phyloP scores from a whole-genome alignment of 2,113 vertebrate genomes.

The Poecile atricapillus region DNA sequence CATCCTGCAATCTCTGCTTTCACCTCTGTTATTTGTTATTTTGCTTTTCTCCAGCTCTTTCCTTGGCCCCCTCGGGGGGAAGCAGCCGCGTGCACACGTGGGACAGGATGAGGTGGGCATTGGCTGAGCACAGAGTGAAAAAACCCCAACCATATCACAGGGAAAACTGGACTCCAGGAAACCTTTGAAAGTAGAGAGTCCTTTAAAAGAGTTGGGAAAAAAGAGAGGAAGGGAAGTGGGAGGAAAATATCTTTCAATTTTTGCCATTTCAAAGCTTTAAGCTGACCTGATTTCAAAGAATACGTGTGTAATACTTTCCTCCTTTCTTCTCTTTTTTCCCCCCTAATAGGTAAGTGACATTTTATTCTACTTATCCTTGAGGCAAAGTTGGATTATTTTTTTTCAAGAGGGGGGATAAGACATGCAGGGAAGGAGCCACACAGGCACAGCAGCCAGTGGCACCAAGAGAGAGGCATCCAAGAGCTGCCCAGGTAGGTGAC shows the following conservation, averaged over 20 bases:
- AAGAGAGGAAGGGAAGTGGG: slow-evolving; percentile 50
- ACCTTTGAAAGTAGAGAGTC: slow-evolving; percentile 25
- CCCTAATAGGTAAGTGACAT: slow-evolving; percentile 74
- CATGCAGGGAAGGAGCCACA: background rate
- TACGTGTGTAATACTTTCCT: slow-evolving; percentile 24
- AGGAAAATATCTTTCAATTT: slow-evolving; percentile 52
- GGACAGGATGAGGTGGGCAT: background rate
- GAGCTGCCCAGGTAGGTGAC: slow-evolving; percentile 63
- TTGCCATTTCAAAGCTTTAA: slow-evolving; percentile 68
- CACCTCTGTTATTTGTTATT: background rate
- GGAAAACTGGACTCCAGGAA: background rate
- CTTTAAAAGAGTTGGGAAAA: slow-evolving; percentile 51
- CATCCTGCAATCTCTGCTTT: background rate
- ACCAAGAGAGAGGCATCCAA: slow-evolving; percentile 27
- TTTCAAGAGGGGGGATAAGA: background rate
- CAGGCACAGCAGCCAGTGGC: background rate
- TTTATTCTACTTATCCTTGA: slow-evolving; percentile 69
- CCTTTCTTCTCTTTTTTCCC: slow-evolving; percentile 35
- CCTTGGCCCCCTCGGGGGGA: background rate
- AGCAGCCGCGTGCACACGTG: rapidly evolving
- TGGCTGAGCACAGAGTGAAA: background rate
- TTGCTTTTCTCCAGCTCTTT: background rate
- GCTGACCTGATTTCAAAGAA: slow-evolving; percentile 75
- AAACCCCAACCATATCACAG: background rate
- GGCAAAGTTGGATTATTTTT: slow-evolving; percentile 63